These are phyloP conservation scores for Ephialtes manifestator DNA, from an alignment of 2,888 invertebrate species.

Conservation along the genomic window DNA sequence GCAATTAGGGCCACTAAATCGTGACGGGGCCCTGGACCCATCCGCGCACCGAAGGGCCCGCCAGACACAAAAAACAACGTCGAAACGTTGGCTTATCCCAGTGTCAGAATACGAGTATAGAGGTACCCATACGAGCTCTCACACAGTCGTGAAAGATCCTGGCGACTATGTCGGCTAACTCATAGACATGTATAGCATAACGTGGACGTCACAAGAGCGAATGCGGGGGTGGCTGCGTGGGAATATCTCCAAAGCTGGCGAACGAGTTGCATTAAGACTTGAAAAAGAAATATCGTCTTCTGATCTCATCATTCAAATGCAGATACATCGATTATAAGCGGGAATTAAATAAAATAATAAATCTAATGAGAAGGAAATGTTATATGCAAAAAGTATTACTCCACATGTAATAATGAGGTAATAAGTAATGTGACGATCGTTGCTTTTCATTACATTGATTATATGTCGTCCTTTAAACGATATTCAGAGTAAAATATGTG, in stretches of 20 bases:
- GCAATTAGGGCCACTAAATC: conserved; percentile 95
- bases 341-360: not conserved
- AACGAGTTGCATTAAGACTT: conserved; percentile 72
- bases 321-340: not conserved
- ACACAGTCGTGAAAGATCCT: conserved; percentile 51
- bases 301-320: conserved; percentile 10
- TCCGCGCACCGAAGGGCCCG: conserved; percentile 85
- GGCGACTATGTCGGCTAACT: conserved; percentile 63
- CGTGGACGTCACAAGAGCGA: conserved; percentile 66
- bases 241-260: conserved; percentile 83
- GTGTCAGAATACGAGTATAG: conserved; percentile 54
- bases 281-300: conserved; percentile 39
- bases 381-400: too few relatives aligned
- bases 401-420: too few relatives aligned
- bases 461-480: too few relatives aligned
- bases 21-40: conserved; percentile 89
- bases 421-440: too few relatives aligned
- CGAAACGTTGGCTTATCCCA: conserved; percentile 83
- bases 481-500: too few relatives aligned
- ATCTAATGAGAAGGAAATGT: too few relatives aligned
- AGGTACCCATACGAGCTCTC: conserved; percentile 32
- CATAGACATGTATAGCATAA: conserved; percentile 38
- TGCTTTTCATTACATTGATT: too few relatives aligned
- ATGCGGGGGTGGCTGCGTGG: conserved; percentile 84
- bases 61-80: conserved; percentile 86